Conservation (phyloP, 2,888 invertebrate genomes). For the Mesorhabditis sp. region DNA sequence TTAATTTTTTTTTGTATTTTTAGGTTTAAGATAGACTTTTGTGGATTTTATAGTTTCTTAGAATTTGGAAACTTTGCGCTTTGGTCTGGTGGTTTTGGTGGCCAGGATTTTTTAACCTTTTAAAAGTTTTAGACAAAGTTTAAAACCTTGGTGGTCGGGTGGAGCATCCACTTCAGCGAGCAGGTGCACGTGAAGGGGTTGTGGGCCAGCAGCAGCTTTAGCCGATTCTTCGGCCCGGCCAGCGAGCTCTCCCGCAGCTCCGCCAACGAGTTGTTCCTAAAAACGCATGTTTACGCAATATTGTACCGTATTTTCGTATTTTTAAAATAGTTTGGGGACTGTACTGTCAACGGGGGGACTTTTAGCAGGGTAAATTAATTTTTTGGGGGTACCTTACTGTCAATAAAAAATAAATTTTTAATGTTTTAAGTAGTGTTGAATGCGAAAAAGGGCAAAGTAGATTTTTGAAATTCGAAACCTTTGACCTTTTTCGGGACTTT, state of each 20-base stretch:
- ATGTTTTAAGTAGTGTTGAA: neutral
- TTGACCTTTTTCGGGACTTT: too few relatives aligned
- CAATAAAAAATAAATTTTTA: neutral
- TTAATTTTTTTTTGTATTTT: neutral
- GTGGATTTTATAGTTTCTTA: too few relatives aligned
- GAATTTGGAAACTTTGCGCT: too few relatives aligned
- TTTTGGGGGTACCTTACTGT: neutral
- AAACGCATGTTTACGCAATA: conserved; percentile 8
- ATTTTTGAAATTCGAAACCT: too few relatives aligned
- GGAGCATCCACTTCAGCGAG: conserved; percentile 25
- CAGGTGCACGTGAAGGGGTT: conserved; percentile 32
- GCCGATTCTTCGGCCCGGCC: conserved; percentile 17
- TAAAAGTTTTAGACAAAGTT: too few relatives aligned
- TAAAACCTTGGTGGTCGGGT: conserved; percentile 16
- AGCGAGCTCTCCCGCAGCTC: conserved; percentile 26
- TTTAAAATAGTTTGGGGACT: neutral
- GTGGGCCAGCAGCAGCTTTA: conserved; percentile 23
- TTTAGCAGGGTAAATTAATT: too few relatives aligned
- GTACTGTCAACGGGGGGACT: too few relatives aligned
- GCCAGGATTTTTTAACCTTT: too few relatives aligned
- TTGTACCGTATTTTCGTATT: neutral
- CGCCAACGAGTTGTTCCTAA: conserved; percentile 32
- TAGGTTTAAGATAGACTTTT: too few relatives aligned
- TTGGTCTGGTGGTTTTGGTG: too few relatives aligned
- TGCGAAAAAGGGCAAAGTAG: neutral